A percentile compares a stretch with the other conserved stretches of the same genome.
Conservation (phyloP, 92 coral and sea anemone species). For the Heliopora coerulea region DNA sequence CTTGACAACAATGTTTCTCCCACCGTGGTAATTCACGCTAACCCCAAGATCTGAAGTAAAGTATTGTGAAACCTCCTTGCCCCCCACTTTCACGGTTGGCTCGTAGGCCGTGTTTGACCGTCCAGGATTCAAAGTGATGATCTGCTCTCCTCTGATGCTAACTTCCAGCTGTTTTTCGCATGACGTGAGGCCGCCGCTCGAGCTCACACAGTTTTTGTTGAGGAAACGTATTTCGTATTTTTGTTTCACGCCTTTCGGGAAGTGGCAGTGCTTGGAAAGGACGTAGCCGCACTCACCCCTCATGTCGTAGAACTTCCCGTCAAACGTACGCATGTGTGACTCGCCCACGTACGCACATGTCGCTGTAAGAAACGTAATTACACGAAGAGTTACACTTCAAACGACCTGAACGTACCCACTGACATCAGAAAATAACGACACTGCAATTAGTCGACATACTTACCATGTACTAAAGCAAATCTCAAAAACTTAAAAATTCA, state of each 20-base stretch:
- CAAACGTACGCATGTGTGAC: conserved; percentile 83
- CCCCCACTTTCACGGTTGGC: conserved; percentile 58
- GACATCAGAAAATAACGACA: too few relatives aligned
- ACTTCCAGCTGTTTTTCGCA: conserved; percentile 69
- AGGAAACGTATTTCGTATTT: conserved; percentile 66
- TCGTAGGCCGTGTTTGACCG: conserved; percentile 12
- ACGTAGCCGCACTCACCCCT: conserved; percentile 72
- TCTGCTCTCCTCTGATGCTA: conserved; percentile 54
- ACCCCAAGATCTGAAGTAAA: not conserved
- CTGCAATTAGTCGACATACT: too few relatives aligned
- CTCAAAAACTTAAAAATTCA: too few relatives aligned
- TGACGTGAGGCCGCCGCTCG: conserved; percentile 20
- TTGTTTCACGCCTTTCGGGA: conserved; percentile 43
- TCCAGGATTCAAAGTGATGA: not conserved
- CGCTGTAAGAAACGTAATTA: conserved; percentile 42
- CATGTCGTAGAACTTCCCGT: conserved; percentile 70
- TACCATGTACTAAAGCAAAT: too few relatives aligned
- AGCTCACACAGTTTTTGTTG: conserved; percentile 43
- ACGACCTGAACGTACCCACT: not conserved
- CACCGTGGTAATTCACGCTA: conserved; percentile 38
- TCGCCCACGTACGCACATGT: conserved; percentile 73
- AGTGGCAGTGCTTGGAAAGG: conserved; percentile 85
- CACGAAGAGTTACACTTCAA: not conserved
- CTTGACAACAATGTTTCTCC: conserved; percentile 61
- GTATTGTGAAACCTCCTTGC: not conserved